Conservation (phyloP, 1,140 invertebrate species). For the Cataglyphis hispanica region DNA sequence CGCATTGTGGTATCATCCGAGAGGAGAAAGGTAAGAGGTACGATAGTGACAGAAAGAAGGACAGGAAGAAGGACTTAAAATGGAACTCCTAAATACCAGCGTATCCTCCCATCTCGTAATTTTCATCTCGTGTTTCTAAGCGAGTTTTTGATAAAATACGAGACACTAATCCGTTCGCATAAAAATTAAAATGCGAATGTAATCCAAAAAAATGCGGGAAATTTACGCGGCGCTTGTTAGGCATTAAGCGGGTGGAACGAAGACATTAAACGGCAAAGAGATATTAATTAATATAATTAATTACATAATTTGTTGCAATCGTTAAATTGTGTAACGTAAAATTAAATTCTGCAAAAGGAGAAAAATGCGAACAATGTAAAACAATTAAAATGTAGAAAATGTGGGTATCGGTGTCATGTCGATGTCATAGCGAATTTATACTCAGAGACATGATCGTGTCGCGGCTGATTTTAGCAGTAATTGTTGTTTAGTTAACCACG, state of each 20-base stretch:
- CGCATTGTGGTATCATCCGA: constrained; percentile 77
- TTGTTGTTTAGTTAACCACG: constrained; percentile 42
- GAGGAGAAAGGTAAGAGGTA: constrained; percentile 58
- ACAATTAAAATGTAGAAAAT: not conserved
- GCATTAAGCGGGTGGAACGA: not conserved
- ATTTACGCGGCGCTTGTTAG: not conserved
- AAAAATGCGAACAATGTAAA: not conserved
- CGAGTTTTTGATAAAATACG: not conserved
- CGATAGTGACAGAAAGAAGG: constrained; percentile 54
- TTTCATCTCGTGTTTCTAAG: constrained; percentile 8
- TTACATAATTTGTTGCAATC: not conserved
- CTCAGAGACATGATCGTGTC: not conserved
- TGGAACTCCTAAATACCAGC: constrained; percentile 62
- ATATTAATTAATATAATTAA: not conserved
- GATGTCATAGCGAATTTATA: constrained; percentile 3
- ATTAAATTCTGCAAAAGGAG: not conserved
- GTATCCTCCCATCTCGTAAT: constrained; percentile 11
- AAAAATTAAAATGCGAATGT: not conserved
- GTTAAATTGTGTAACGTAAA: not conserved
- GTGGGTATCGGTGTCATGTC: not conserved
- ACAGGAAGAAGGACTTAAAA: constrained; percentile 72
- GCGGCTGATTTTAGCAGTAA: constrained; percentile 4
- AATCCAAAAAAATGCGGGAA: not conserved
- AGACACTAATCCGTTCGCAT: not conserved
- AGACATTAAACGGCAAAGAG: not conserved